Evolutionary conservation across 2,888 invertebrate species (phyloP), one percentile per base, ranked within the genome.

Genomic region (Polydrusus pterygomalis): DNA sequence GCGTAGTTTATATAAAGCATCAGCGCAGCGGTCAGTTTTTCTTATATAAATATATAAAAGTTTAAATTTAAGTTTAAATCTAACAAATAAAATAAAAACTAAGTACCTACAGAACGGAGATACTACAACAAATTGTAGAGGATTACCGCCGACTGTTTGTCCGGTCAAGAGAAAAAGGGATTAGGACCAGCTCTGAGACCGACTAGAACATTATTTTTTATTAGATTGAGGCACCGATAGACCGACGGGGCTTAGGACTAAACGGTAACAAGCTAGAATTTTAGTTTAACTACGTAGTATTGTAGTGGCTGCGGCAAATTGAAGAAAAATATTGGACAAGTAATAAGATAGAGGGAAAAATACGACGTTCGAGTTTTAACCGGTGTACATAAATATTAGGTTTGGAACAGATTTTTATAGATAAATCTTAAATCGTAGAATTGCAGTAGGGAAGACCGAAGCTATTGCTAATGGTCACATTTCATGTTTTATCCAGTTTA

Each of bases 181-280:
- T 72, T 65, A 65, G 72, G 72, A 18, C 30, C 38, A 71, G 71
- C 63, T 51, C 17, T 9, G 9, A 56, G 62, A 64, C 38, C 64
- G 65, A 56, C 65, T 72, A 45, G 72, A 72, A 65, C 72, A 72
- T 72, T 65, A 72, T 72, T 72, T 72, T 72, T 72, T 72, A 72
- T 72, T 65, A 72, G 56, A 72, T 72, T 72, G 58, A 20, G 43
- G 72, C 45, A 64, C 11, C 71, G 63, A 62, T 58, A 69, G 45
- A 69, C 40, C 60, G 58, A 58, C 56, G n/a, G 40, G 40, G 40
- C 54, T 63, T 45, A 49, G 25, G 54, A 63, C 30, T 15, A 38
- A 38, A 10, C 38, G 30, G 54, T 63, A 34, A 71, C 63, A 71
- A 71, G 70, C 63, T 71, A 51, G 63, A 63, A 63, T 71, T 71